Base-by-base conservation (phyloP, 30 jellyfish, hydroid and myxozoan species). In the Morbakka virulenta region DNA sequence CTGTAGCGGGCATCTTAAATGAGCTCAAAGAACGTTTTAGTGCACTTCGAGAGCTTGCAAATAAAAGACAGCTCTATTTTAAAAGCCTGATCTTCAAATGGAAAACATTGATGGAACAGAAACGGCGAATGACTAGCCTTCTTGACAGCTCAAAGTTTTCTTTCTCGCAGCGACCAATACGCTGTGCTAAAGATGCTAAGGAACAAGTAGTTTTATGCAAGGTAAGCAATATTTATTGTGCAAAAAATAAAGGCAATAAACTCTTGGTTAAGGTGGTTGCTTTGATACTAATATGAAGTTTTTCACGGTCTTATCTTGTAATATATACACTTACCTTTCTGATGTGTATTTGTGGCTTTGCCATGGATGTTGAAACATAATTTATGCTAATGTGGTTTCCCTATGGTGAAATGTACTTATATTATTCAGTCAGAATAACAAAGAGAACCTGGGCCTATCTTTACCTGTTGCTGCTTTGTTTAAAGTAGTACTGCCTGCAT, bases 11-110 rank as follows among this genome's bases (percentile, higher is more conserved):
- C 30, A 49, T 79, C 52, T 82, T 87, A n/a, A 77, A 69, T 32
- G 96, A 89, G 2, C 33, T 89, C 30, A 66, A 74, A 36, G 83
- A 83, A 65, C 67, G 97, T 61, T 89, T 89, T 48, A 17, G 29
- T 9, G 77, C 75, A 47, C 52, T 89, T 64, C 96, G 83, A 57
- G 25, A 82, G 36, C 28, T 64, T 31, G 95, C 87, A 28, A 35
- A 68, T 20, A 68, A 50, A 53, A 77, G 74, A 34, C 94, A 82
- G 29, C 93, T 67, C 9, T 83, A 82, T 75, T 89, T 74, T 51
- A 9, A 49, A 1, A 35, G 29, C 30, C 47, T 82, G 86, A 48
- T 76, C 26, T 35, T 61, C 28, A 69, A 89, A 62, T 89, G 97
- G 97, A 81, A 78, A 27, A 68, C 30, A 41, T 51, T 89, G 80